Conservation (phyloP, 1,140 invertebrate species). For the Micrasema longulum region DNA sequence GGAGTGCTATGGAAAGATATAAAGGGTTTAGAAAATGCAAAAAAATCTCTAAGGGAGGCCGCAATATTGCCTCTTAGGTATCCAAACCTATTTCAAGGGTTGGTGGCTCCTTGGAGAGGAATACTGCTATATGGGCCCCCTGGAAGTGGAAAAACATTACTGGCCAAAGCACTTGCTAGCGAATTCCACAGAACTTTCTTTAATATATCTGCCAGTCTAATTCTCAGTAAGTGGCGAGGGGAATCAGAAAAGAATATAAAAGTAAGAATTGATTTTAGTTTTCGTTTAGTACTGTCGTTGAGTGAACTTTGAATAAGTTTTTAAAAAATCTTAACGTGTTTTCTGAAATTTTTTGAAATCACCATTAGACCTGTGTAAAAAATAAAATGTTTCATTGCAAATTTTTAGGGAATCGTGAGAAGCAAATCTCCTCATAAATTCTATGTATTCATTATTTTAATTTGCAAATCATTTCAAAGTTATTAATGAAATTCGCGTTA, state of each 20-base stretch:
- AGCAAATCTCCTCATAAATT: too few relatives aligned
- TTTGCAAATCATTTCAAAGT: too few relatives aligned
- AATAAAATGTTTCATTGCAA: too few relatives aligned
- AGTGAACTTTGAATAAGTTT: too few relatives aligned
- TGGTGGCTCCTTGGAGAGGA: slow-evolving; percentile 86
- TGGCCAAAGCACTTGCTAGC: slow-evolving; percentile 89
- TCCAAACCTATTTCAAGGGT: slow-evolving; percentile 84
- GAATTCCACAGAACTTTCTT: slow-evolving; percentile 90
- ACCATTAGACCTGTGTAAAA: too few relatives aligned
- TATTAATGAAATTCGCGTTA: too few relatives aligned
- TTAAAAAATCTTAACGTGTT: too few relatives aligned
- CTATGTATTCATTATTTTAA: too few relatives aligned
- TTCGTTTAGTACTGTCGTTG: too few relatives aligned
- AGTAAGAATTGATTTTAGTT: too few relatives aligned
- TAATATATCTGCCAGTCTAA: slow-evolving; percentile 88
- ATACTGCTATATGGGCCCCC: slow-evolving; percentile 90
- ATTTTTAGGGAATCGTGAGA: too few relatives aligned
- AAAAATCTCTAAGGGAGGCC: slow-evolving; percentile 88
- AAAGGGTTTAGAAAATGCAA: slow-evolving; percentile 83
- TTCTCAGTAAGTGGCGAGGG: slow-evolving; percentile 94
- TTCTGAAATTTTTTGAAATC: too few relatives aligned
- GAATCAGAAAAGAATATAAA: slow-evolving; percentile 94
- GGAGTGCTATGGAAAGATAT: slow-evolving; percentile 78
- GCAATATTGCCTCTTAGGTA: slow-evolving; percentile 86
- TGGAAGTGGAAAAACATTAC: slow-evolving; percentile 85